Percentiles rank a stretch among this genome's conserved stretches.
Conservation (phyloP, 2,888 invertebrate species). For the Standfussiana lucernea region DNA sequence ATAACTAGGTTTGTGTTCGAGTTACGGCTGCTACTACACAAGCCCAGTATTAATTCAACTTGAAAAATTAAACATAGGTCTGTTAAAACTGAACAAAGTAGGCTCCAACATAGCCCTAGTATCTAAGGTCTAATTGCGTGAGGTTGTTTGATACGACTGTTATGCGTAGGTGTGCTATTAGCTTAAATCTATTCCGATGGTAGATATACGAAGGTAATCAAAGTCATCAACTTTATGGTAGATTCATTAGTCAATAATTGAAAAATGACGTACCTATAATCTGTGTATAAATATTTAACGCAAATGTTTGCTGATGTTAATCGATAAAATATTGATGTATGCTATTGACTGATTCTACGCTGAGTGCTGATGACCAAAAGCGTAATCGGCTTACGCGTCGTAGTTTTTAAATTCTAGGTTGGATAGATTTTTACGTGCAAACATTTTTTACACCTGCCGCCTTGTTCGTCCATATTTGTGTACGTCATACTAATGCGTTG, state of each 20-base stretch:
- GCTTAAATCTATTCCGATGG: conserved; percentile 16
- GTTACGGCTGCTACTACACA: background rate
- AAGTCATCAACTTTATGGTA: conserved; percentile 1
- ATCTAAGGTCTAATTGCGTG: background rate
- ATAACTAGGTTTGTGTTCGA: too few species aligned
- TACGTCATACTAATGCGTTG: background rate
- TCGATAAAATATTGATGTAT: conserved; percentile 28
- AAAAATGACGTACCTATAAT: conserved; percentile 8
- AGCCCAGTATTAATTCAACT: background rate
- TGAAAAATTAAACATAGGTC: background rate
- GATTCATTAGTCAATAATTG: conserved; percentile 37
- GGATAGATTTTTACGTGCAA: background rate
- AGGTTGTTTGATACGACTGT: background rate
- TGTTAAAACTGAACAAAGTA: background rate
- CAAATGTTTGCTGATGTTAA: conserved; percentile 25
- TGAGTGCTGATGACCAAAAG: background rate
- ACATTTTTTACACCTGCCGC: background rate
- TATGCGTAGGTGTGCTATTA: conserved; percentile 3
- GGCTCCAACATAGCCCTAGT: background rate
- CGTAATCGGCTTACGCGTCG: background rate
- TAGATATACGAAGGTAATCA: conserved; percentile 1
- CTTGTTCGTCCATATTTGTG: background rate
- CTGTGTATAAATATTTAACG: conserved; percentile 30
- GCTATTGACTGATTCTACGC: background rate
- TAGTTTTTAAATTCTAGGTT: background rate